Conservation (phyloP, 2,888 invertebrate genomes). For the Monopis laevigella region DNA sequence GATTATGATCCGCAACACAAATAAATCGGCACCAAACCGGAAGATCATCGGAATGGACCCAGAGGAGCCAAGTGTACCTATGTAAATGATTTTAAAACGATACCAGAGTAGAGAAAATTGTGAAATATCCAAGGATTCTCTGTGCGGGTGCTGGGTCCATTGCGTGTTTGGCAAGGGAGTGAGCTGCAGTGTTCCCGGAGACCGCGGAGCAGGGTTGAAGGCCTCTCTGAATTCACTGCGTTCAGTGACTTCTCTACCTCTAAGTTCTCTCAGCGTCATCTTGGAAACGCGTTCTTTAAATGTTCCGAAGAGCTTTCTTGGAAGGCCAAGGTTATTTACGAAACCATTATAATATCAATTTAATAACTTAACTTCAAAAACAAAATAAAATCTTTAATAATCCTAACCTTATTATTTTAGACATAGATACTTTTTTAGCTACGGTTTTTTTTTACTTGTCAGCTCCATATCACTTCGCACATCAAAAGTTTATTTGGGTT, state of each 20-base stretch:
- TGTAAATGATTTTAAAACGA: slow-evolving; percentile 10
- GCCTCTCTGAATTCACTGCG: no score
- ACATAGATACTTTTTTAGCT: background rate
- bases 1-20: slow-evolving; percentile 35
- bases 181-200: no score
- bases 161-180: background rate
- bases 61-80: slow-evolving; percentile 18
- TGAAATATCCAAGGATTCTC: no score
- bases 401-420: background rate
- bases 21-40: slow-evolving; percentile 30
- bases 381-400: background rate
- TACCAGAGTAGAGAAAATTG: no score
- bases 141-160: no score
- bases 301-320: no score
- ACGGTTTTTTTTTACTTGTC: background rate
- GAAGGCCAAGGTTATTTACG: no score
- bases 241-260: no score
- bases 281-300: background rate
- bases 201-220: no score
- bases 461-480: background rate
- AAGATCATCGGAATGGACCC: slow-evolving; percentile 29
- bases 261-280: no score
- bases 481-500: background rate
- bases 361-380: background rate
- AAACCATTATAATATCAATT: background rate